Evolutionary conservation across 2,113 vertebrate genomes (phyloP).

Genomic region (Rhabdomys dilectus): DNA sequence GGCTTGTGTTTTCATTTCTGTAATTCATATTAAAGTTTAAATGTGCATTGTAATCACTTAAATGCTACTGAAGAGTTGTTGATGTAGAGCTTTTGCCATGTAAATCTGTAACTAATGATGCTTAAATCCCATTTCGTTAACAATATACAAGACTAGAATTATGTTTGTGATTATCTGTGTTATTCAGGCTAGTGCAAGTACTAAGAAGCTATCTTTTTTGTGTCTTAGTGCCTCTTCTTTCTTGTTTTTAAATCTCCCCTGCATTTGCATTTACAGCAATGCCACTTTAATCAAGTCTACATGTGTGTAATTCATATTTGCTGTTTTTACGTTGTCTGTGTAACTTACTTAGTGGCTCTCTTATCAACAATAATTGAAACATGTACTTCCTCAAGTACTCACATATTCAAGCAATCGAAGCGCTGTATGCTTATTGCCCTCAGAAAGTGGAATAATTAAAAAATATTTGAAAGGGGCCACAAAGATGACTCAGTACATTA

Average conservation of each 20-base stretch:
- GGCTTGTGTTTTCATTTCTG: background rate
- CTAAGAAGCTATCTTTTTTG: background rate
- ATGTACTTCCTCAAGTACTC: background rate
- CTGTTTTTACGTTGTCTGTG: background rate
- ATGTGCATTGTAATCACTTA: background rate
- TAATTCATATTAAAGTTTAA: background rate
- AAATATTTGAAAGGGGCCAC: background rate
- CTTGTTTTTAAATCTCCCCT: background rate
- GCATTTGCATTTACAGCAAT: background rate
- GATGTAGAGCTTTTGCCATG: background rate
- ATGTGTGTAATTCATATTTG: background rate
- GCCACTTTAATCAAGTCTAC: background rate
- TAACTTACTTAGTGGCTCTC: background rate
- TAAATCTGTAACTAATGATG: constrained; percentile 35
- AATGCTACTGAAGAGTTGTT: background rate
- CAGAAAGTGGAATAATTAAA: background rate
- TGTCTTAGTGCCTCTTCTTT: background rate
- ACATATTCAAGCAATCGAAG: background rate
- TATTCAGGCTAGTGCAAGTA: constrained; percentile 26
- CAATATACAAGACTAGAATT: background rate
- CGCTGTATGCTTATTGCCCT: background rate
- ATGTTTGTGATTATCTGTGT: background rate
- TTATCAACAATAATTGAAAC: background rate
- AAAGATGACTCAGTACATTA: background rate
- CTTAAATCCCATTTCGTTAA: constrained; percentile 44